Evolutionary conservation across 2,797 vertebrate species (phyloP), one percentile per base, ranked within the genome.

Genomic region (Onychomys torridus): DNA sequence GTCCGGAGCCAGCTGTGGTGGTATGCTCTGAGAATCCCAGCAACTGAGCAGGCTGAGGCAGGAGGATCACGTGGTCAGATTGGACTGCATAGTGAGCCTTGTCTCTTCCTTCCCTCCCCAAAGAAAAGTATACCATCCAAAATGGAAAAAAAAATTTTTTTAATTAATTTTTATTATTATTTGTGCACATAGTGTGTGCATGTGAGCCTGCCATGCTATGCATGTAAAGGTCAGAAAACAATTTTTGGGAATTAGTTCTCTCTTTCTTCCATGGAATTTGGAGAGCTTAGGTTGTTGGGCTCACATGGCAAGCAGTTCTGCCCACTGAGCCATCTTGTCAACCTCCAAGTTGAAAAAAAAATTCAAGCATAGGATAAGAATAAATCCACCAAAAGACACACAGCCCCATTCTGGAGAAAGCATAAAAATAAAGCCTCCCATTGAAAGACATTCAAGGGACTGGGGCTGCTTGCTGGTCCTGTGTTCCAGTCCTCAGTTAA

Each of bases 391-490:
- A 43, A 43, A 76, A 61, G 37, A 2, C 0, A 14, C 0, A 5
- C 37, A 12, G 16, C 46, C 25, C 23, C 2, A 12, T 21, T 5
- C n/a, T 52, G 63, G 57, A 77, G 14, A 8, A 6, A 5, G 57
- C 19, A 49, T 73, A 59, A 76, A 73, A 65, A 57, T 57, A 84
- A 89, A n/a, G 2, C 34, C 29, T 5, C 9, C 8, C n/a, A 23
- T 0, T 27, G 61, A 21, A 57, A 71, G n/a, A 17, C 2, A 7
- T n/a, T 7, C 11, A 69, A 21, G 27, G 25, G 17, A 55, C 9
- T 3, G 0, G 2, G 6, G 25, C 17, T 34, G 29, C 27, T 34
- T 40, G 37, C 3, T 1, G 37, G 32, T 3, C 40, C 13, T 2
- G 5, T 4, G 46, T 37, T 43, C 63, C 63, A 69, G 29, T 34